These are phyloP conservation scores for Phoebastria nigripes DNA, from an alignment of 2,797 vertebrate genomes.

Conservation along the genomic window DNA sequence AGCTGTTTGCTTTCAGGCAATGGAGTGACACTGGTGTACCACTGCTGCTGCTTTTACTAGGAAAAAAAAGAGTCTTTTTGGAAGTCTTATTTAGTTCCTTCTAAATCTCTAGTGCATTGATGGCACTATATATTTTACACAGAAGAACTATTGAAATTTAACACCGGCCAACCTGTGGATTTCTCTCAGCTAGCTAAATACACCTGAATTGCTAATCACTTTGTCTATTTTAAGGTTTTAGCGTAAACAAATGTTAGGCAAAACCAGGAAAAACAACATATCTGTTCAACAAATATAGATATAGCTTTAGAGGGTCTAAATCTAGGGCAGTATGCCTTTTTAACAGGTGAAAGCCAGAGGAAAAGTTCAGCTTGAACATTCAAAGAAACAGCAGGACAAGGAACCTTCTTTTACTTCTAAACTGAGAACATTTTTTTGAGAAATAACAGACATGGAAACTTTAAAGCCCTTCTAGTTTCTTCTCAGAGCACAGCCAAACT, in stretches of 20 bases:
- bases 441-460: neutral
- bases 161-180: neutral
- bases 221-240: neutral
- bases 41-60: neutral
- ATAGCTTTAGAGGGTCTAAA: neutral
- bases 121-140: neutral
- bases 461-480: neutral
- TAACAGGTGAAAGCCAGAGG: neutral
- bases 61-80: neutral
- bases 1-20: neutral
- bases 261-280: neutral
- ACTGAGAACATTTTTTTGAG: neutral
- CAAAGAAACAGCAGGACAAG: constrained; percentile 9
- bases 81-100: neutral
- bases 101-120: neutral
- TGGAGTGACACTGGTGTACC: neutral
- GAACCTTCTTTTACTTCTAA: constrained; percentile 18
- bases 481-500: neutral
- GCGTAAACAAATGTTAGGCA: neutral
- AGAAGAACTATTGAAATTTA: neutral
- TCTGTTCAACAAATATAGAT: neutral
- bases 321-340: neutral
- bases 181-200: neutral
- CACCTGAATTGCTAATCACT: neutral
- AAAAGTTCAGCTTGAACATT: neutral